phyloP scores from a whole-genome alignment of 1,140 invertebrate species.

The Rhizoglyphus robini region DNA sequence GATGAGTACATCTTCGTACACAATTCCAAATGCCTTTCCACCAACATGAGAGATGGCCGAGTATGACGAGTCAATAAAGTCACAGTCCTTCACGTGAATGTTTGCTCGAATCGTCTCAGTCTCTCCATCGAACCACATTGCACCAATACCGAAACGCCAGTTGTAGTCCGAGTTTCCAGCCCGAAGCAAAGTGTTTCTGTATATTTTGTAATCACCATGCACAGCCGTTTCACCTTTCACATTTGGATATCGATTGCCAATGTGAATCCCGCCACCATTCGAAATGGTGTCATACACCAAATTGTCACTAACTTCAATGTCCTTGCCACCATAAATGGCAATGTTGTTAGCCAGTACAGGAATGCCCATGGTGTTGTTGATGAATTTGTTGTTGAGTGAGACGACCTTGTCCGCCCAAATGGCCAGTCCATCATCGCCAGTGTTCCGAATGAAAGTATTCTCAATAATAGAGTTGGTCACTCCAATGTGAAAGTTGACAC shows the following conservation, averaged over 20 bases:
- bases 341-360: slow-evolving; percentile 12
- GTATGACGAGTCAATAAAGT: slow-evolving; percentile 9
- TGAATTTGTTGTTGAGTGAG: neutral
- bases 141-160: slow-evolving; percentile 4
- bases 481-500: neutral
- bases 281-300: slow-evolving; percentile 12
- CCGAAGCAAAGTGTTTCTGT: neutral
- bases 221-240: neutral
- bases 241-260: slow-evolving; percentile 4
- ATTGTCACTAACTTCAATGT: neutral
- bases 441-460: neutral
- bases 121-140: neutral
- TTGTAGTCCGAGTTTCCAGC: neutral
- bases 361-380: neutral
- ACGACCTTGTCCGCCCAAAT: neutral
- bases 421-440: slow-evolving; percentile 10
- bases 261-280: slow-evolving; percentile 9
- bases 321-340: slow-evolving; percentile 7
- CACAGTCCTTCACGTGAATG: slow-evolving; percentile 9
- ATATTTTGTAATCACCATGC: neutral
- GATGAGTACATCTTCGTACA: neutral
- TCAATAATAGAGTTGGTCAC: neutral
- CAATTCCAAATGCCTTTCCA: neutral
- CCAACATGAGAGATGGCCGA: neutral
- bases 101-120: slow-evolving; percentile 2